Evolutionary conservation across 1,140 invertebrate genomes (phyloP).

Genomic region (Drosophila sechellia): DNA sequence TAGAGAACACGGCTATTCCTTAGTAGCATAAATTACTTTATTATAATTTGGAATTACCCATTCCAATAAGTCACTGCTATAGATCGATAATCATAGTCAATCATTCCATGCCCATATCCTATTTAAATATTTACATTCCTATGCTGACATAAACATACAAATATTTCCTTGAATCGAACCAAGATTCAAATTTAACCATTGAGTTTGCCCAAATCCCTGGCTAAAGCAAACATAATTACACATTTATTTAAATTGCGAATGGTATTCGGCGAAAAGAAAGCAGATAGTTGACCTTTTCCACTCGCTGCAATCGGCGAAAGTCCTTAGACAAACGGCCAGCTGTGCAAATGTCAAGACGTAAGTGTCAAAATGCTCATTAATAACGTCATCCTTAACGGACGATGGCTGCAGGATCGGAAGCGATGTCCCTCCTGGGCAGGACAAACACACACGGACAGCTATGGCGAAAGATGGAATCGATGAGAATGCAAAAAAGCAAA

Average conservation of each 20-base stretch:
- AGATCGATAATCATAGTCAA: background rate
- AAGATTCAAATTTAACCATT: background rate
- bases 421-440: constrained; percentile 23
- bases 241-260: constrained; percentile 62
- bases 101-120: background rate
- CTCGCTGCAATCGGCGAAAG: constrained; percentile 58
- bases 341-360: constrained; percentile 83
- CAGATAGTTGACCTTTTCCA: constrained; percentile 58
- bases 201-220: background rate
- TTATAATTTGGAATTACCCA: too few species aligned
- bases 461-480: constrained; percentile 60
- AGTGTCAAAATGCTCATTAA: constrained; percentile 84
- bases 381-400: constrained; percentile 68
- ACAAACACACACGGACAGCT: constrained; percentile 62
- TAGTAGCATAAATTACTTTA: too few species aligned
- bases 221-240: constrained; percentile 59
- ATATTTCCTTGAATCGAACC: background rate
- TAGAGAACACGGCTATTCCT: too few species aligned
- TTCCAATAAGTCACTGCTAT: background rate
- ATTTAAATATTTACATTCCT: constrained; percentile 16
- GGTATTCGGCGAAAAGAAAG: constrained; percentile 1
- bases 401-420: constrained; percentile 37
- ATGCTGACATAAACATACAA: background rate
- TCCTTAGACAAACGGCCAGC: constrained; percentile 73
- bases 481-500: constrained; percentile 80